phyloP scores from a whole-genome alignment of 1,140 invertebrate species.

The Ladona fulva region DNA sequence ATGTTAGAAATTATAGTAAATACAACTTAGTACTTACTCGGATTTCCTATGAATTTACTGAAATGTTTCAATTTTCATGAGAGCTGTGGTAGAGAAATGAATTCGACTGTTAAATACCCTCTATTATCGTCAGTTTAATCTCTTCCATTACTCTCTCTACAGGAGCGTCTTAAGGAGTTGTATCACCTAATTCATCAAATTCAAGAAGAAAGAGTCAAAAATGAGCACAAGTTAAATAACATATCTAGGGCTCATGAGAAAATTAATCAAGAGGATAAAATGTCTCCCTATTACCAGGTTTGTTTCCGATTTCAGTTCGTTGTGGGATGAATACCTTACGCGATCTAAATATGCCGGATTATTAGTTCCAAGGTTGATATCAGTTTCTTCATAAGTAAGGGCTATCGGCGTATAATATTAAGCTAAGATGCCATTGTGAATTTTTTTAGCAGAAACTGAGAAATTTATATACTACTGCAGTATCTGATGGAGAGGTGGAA shows the following conservation, averaged over 20 bases:
- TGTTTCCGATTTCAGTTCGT: background rate
- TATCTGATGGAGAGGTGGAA: conserved; percentile 73
- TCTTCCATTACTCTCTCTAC: too few relatives aligned
- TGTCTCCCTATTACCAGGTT: conserved; percentile 46
- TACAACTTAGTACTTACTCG: too few relatives aligned
- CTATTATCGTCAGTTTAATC: too few relatives aligned
- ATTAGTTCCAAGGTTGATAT: conserved; percentile 17
- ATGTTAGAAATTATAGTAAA: too few relatives aligned
- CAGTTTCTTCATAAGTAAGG: conserved; percentile 16
- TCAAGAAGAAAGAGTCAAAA: conserved; percentile 63
- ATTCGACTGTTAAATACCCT: too few relatives aligned
- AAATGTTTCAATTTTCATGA: too few relatives aligned
- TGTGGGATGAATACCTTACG: too few relatives aligned
- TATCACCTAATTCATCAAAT: conserved; percentile 69
- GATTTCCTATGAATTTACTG: too few relatives aligned
- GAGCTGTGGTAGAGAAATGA: too few relatives aligned
- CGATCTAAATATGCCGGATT: background rate
- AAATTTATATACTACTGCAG: conserved; percentile 66
- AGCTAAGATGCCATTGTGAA: background rate
- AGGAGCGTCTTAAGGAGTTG: conserved; percentile 70
- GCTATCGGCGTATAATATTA: too few relatives aligned
- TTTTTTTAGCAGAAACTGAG: conserved; percentile 64
- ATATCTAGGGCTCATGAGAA: conserved; percentile 71
- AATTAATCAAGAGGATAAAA: conserved; percentile 57
- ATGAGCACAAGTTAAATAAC: conserved; percentile 68